These are phyloP conservation scores for Camelus bactrianus DNA, from an alignment of 2,113 vertebrate species.

Conservation along the genomic window DNA sequence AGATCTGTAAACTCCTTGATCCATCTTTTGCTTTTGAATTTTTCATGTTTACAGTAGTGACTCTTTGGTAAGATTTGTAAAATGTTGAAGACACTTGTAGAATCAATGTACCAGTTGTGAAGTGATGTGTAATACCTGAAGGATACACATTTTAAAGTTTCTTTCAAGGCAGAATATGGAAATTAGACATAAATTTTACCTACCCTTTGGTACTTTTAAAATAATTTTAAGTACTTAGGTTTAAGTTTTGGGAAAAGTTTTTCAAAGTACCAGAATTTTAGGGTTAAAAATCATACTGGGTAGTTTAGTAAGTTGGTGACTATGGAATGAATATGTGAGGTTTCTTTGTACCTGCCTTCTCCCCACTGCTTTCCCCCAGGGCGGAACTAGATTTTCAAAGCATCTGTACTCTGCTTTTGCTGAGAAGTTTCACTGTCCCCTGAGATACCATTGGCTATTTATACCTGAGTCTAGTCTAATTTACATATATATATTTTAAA, in stretches of 20 bases:
- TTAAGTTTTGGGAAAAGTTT: slow-evolving; percentile 56
- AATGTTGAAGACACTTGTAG: slow-evolving; percentile 69
- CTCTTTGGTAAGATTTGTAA: slow-evolving; percentile 67
- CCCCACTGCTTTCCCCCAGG: not conserved
- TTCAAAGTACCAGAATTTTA: slow-evolving; percentile 65
- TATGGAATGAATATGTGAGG: slow-evolving; percentile 49
- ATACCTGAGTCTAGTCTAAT: slow-evolving; percentile 68
- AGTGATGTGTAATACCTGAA: slow-evolving; percentile 79
- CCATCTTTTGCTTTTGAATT: slow-evolving; percentile 72
- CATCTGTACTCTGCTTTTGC: slow-evolving; percentile 64
- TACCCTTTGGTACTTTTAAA: slow-evolving; percentile 74
- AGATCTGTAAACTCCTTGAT: slow-evolving; percentile 73
- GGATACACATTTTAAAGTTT: slow-evolving; percentile 76
- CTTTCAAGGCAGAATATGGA: slow-evolving; percentile 77
- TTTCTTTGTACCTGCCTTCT: slow-evolving; percentile 68
- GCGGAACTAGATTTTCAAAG: slow-evolving; percentile 61
- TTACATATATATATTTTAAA: slow-evolving; percentile 75
- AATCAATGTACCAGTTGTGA: slow-evolving; percentile 80
- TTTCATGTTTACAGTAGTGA: slow-evolving; percentile 78
- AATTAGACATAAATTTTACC: slow-evolving; percentile 69
- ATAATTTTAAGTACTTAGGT: slow-evolving; percentile 70
- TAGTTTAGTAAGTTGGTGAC: slow-evolving; percentile 72
- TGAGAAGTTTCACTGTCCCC: slow-evolving; percentile 65
- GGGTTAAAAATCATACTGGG: slow-evolving; percentile 59
- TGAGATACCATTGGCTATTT: slow-evolving; percentile 69